Evolutionary conservation across 2,113 vertebrate species (phyloP), one percentile per base, ranked within the genome.

Genomic region (Apodemus speciosus): DNA sequence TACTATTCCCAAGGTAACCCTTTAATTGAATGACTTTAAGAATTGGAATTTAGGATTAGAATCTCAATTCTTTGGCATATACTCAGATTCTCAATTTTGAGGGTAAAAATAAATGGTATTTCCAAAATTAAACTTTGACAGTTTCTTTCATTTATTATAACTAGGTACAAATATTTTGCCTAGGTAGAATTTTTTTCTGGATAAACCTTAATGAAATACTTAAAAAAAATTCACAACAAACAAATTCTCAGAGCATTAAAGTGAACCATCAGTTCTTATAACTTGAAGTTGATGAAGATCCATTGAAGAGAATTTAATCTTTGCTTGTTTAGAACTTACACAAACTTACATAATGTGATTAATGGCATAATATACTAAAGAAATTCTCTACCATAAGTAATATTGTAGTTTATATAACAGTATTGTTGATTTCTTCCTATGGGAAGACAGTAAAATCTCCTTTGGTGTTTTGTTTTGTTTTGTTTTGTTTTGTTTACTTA

Each of bases 391-490:
- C 90, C 40, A 91, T 81, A 91, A 92, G 72, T 92, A 46, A 60
- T 9, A 11, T 89, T 89, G 51, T 72, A 87, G 30, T 60, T 92
- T 92, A 46, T 25, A 53, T 90, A 88, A 53, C 56, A 92, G 15
- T 91, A 75, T 75, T 89, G 60, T 43, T 80, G 87, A 84, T 71
- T 93, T 85, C 20, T 94, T 95, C 75, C 56, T 91, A 16, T 81
- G 40, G 51, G 11, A 64, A 46, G 56, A 81, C 53, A 80, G 69
- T 94, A 38, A 30, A 32, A 72, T 92, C 38, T 93, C 40, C 53
- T 95, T 95, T 94, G 71, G 69, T 25, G n/a, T n/a, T n/a, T 94
- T 90, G 85, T 35, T 95, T 96, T 96, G 9, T 53, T 53, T 53
- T 56, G 15, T 2, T 56, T 68, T 81, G 38, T 94, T 93, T 38